A percentile compares a stretch with the other conserved stretches of the same genome.
Evolutionary conservation across 2,888 invertebrate genomes (phyloP).

Genomic region (Coleophora flavipennella): DNA sequence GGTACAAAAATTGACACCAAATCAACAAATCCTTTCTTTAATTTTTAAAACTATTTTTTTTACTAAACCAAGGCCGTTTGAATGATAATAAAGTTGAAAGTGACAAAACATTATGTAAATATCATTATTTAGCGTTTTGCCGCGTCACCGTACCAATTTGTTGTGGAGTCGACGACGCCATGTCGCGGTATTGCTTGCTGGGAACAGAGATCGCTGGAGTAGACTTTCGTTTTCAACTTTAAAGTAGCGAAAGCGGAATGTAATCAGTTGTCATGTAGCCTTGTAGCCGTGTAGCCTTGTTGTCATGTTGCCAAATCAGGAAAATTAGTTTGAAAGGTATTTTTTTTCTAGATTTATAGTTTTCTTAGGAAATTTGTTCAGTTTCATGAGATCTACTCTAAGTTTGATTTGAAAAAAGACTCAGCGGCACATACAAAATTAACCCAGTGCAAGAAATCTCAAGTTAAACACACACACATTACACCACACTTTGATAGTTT

Average conservation of each 20-base stretch:
- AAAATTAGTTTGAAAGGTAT: too few species aligned
- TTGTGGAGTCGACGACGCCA: constrained; percentile 31
- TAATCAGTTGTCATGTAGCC: too few species aligned
- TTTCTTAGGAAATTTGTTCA: too few species aligned
- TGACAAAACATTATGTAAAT: constrained; percentile 73
- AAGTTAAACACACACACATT: too few species aligned
- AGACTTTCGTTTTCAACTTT: background rate
- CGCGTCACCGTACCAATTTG: constrained; percentile 65
- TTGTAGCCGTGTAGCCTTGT: too few species aligned
- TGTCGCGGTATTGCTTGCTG: constrained; percentile 38
- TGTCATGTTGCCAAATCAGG: too few species aligned
- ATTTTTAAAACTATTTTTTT: background rate
- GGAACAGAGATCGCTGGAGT: constrained; percentile 26
- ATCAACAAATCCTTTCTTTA: background rate
- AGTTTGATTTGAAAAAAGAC: background rate
- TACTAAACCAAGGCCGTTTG: constrained; percentile 5
- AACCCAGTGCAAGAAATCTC: too few species aligned
- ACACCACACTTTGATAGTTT: too few species aligned
- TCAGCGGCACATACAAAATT: too few species aligned
- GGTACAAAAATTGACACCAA: background rate
- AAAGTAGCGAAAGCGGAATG: too few species aligned
- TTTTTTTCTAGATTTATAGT: too few species aligned
- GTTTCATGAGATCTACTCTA: too few species aligned
- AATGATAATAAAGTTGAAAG: constrained; percentile 53
- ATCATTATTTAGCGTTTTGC: constrained; percentile 56